Evolutionary conservation across 2,888 invertebrate species (phyloP).

Genomic region (Andrena haemorrhoa): DNA sequence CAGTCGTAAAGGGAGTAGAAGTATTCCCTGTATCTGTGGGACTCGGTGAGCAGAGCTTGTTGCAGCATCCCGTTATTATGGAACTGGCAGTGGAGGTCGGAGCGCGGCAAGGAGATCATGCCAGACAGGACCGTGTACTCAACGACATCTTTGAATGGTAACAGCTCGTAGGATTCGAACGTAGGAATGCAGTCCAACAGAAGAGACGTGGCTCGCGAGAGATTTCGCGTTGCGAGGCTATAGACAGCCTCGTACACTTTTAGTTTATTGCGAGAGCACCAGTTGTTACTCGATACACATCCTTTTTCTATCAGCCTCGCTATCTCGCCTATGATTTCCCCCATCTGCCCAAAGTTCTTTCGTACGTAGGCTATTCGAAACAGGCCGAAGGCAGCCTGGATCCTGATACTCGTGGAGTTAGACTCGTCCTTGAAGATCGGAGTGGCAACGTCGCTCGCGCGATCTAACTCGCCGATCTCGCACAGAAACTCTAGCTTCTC

Average conservation of each 20-base stretch:
- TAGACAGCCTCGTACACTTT: constrained; percentile 90
- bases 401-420: constrained; percentile 81
- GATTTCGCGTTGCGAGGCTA: constrained; percentile 89
- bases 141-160: constrained; percentile 88
- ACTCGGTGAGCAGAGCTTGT: constrained; percentile 87
- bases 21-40: constrained; percentile 58
- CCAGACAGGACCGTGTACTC: constrained; percentile 84
- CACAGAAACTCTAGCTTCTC: constrained; percentile 83
- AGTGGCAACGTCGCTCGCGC: constrained; percentile 72
- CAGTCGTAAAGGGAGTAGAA: constrained; percentile 88
- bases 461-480: constrained; percentile 83
- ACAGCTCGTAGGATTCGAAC: constrained; percentile 91
- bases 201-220: constrained; percentile 88
- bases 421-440: constrained; percentile 80
- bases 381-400: constrained; percentile 84
- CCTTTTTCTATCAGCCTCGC: constrained; percentile 50
- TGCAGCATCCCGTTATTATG: constrained; percentile 88
- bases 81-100: constrained; percentile 82
- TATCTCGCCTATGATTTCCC: constrained; percentile 50
- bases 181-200: constrained; percentile 90
- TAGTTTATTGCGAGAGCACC: constrained; percentile 90
- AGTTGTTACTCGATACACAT: constrained; percentile 88
- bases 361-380: constrained; percentile 83
- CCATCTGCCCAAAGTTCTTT: constrained; percentile 74
- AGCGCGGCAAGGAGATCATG: constrained; percentile 83